Evolutionary conservation across 2,888 invertebrate species (phyloP).

Genomic region (Melitaea athalia): DNA sequence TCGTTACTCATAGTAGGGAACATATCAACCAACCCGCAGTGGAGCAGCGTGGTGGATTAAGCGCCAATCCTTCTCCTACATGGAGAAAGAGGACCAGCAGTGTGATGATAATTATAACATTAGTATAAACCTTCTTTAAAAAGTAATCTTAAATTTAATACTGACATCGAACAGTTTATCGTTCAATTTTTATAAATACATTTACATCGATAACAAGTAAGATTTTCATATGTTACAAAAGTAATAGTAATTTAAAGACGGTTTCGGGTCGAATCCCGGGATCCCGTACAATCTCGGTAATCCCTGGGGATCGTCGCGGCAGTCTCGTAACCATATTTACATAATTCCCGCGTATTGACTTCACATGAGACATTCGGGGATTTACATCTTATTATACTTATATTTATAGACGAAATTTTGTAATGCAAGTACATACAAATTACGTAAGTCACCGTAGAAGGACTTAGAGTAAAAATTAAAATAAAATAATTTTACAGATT

Average conservation of each 20-base stretch:
- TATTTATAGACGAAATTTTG: background rate
- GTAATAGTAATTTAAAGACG: constrained; percentile 25
- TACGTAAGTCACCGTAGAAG: no score
- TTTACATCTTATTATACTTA: constrained; percentile 23
- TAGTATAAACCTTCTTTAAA: no score
- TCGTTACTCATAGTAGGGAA: no score
- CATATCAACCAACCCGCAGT: no score
- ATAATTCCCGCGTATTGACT: constrained; percentile 28
- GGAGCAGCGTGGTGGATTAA: no score
- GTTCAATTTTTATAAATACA: background rate
- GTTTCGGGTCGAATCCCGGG: constrained; percentile 18
- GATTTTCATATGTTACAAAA: constrained; percentile 23
- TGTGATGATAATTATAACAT: no score
- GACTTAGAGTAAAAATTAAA: no score
- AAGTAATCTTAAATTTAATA: background rate
- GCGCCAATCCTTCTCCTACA: no score
- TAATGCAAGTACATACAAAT: background rate
- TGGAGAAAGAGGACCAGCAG: no score
- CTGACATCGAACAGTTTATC: background rate
- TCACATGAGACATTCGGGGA: constrained; percentile 22
- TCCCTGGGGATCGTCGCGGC: constrained; percentile 28
- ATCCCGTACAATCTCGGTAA: constrained; percentile 26
- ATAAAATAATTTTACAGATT: no score
- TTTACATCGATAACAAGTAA: constrained; percentile 8
- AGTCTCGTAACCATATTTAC: constrained; percentile 26